phyloP scores from a whole-genome alignment of 2,113 vertebrate species.

The Ameiurus melas region DNA sequence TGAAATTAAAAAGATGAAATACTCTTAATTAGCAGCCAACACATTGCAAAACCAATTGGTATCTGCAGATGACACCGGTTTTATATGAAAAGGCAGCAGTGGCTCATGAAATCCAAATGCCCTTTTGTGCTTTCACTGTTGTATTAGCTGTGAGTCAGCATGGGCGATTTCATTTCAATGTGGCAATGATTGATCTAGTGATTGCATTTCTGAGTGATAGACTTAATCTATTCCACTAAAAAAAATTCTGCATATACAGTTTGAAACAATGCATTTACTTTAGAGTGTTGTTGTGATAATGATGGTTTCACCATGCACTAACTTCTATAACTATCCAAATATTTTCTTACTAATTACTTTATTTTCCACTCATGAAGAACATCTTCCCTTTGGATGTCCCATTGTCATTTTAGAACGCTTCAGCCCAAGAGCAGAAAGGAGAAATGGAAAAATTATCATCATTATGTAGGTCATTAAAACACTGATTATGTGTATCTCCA shows the following conservation, averaged over 20 bases:
- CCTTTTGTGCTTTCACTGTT: background rate
- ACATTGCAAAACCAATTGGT: background rate
- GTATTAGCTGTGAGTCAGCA: background rate
- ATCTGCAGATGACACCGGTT: background rate
- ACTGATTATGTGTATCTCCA: constrained; percentile 55
- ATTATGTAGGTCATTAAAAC: constrained; percentile 63
- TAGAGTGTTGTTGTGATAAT: background rate
- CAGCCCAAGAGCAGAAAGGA: constrained; percentile 46
- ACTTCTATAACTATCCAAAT: constrained; percentile 8
- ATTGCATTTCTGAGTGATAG: constrained; percentile 30
- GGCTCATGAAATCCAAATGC: background rate
- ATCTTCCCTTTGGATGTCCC: constrained; percentile 44
- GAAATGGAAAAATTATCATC: constrained; percentile 60
- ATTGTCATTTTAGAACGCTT: constrained; percentile 48
- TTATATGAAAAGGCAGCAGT: constrained; percentile 5
- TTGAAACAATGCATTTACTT: background rate
- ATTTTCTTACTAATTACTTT: background rate
- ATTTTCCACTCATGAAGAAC: background rate
- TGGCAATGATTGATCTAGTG: background rate
- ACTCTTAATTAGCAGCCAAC: constrained; percentile 23
- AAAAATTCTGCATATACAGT: background rate
- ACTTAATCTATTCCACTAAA: background rate
- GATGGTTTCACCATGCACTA: background rate
- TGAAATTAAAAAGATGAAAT: constrained; percentile 39
- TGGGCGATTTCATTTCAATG: constrained; percentile 3